Evolutionary conservation across 2,888 invertebrate genomes (phyloP).

Genomic region (Oxycera nigricornis): DNA sequence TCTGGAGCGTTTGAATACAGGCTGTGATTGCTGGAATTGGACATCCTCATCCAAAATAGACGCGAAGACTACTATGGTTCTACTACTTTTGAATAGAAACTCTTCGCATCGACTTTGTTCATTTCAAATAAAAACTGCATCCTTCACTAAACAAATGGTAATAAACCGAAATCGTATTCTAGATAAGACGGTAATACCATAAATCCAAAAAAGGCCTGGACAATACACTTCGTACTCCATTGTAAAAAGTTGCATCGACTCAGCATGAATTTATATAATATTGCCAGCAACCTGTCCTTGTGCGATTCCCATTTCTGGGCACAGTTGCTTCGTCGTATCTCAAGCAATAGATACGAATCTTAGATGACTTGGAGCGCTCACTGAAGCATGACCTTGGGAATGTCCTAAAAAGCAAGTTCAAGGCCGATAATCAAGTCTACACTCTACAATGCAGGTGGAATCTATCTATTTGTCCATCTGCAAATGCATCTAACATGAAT

Average conservation of each 20-base stretch:
- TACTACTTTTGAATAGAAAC: too few relatives aligned
- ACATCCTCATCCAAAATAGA: too few relatives aligned
- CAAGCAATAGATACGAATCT: slow-evolving; percentile 33
- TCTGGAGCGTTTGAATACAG: background rate
- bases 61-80: too few relatives aligned
- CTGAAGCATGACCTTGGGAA: slow-evolving; percentile 43
- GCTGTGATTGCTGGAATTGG: background rate
- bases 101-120: too few relatives aligned
- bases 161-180: too few relatives aligned
- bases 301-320: background rate
- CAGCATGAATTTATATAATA: background rate
- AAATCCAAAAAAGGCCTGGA: too few relatives aligned
- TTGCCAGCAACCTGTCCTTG: slow-evolving; percentile 15
- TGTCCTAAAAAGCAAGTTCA: slow-evolving; percentile 46
- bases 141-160: too few relatives aligned
- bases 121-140: too few relatives aligned
- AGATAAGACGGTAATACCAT: too few relatives aligned
- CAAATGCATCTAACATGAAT: too few relatives aligned
- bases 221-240: background rate
- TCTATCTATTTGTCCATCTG: too few relatives aligned
- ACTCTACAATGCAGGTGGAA: too few relatives aligned
- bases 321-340: background rate
- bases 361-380: slow-evolving; percentile 41
- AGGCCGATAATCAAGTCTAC: slow-evolving; percentile 33
- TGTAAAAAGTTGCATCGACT: background rate